Conservation (phyloP, 1,140 invertebrate genomes). For the Melitaea cinxia region DNA sequence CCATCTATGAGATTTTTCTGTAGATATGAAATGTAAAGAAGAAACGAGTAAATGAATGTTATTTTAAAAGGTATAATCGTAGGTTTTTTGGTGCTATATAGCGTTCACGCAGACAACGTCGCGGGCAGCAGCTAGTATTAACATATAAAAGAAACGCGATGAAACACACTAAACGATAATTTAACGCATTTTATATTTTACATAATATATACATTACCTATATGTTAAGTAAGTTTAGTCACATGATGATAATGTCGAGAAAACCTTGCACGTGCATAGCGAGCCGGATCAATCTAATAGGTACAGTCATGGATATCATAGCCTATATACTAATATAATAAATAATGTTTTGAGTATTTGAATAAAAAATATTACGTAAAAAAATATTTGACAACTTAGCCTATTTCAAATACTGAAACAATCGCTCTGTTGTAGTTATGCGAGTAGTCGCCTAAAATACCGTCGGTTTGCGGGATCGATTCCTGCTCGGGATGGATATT, state of each 20-base stretch:
- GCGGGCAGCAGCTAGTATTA: too few relatives aligned
- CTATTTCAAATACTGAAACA: too few relatives aligned
- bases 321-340: background rate
- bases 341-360: background rate
- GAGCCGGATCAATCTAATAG: constrained; percentile 31
- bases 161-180: background rate
- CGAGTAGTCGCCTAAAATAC: too few relatives aligned
- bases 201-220: constrained; percentile 4
- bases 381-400: background rate
- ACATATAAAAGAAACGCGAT: background rate
- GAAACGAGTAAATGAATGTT: too few relatives aligned
- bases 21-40: too few relatives aligned
- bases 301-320: constrained; percentile 21
- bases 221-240: constrained; percentile 21
- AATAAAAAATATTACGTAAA: background rate
- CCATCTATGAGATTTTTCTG: too few relatives aligned
- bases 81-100: too few relatives aligned
- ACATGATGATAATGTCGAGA: constrained; percentile 32
- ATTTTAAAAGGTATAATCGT: too few relatives aligned
- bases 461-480: too few relatives aligned
- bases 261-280: constrained; percentile 37
- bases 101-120: too few relatives aligned
- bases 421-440: too few relatives aligned
- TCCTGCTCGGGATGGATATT: too few relatives aligned
- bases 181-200: constrained; percentile 12